Conservation (phyloP, 2,888 invertebrate genomes). For the Euclidia mi region DNA sequence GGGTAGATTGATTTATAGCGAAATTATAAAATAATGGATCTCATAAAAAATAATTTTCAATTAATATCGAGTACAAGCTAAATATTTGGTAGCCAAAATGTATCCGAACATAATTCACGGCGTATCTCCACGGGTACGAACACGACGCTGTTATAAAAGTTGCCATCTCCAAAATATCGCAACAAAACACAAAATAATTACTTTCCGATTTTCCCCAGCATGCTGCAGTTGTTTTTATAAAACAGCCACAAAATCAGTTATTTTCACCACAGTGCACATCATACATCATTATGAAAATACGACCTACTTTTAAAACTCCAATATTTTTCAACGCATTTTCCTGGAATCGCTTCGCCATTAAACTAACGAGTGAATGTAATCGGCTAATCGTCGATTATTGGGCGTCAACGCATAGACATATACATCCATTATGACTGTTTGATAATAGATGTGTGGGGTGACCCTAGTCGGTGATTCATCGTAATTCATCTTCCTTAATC, state of each 20-base stretch:
- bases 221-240: conserved; percentile 26
- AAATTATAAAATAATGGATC: no score
- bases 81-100: no score
- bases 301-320: conserved; percentile 39
- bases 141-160: no score
- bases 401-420: conserved; percentile 26
- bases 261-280: conserved; percentile 21
- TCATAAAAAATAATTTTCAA: no score
- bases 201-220: conserved; percentile 1
- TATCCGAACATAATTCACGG: no score
- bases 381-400: conserved; percentile 29
- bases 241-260: conserved; percentile 30
- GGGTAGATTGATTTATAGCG: no score
- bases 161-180: background rate
- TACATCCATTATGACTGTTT: conserved; percentile 37
- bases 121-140: no score
- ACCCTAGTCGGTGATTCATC: conserved; percentile 67
- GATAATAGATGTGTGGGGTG: conserved; percentile 53
- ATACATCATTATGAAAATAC: conserved; percentile 30
- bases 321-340: conserved; percentile 28
- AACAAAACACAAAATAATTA: background rate
- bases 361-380: conserved; percentile 27
- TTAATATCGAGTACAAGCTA: no score
- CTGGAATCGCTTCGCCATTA: conserved; percentile 31
- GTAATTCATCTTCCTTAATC: conserved; percentile 73